These are phyloP conservation scores for Bombus impatiens DNA, from an alignment of 1,140 invertebrate species.

Conservation along the genomic window DNA sequence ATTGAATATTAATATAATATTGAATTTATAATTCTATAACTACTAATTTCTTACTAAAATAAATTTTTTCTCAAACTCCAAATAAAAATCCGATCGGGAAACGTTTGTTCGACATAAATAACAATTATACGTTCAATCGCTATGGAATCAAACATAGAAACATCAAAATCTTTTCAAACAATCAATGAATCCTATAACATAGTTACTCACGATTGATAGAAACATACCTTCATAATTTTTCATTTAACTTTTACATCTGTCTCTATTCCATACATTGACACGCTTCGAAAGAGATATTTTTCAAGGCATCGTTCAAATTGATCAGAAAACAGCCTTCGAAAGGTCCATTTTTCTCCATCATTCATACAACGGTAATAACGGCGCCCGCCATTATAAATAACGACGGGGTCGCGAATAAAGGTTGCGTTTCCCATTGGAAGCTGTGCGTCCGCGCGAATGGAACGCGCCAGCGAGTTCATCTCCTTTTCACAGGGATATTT, in stretches of 20 bases:
- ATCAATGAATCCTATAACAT: too few species aligned
- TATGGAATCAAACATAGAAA: too few species aligned
- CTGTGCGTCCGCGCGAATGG: background rate
- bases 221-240: background rate
- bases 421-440: background rate
- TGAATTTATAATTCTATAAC: too few species aligned
- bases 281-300: background rate
- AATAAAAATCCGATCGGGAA: too few species aligned
- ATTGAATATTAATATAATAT: too few species aligned
- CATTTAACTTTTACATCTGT: background rate
- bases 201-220: background rate
- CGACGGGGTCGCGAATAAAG: background rate
- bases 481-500: background rate
- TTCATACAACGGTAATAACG: background rate
- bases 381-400: background rate
- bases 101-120: too few species aligned
- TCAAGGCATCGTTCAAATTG: background rate
- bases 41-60: too few species aligned
- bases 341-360: conserved; percentile 4
- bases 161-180: too few species aligned
- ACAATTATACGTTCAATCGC: too few species aligned
- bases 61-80: too few species aligned
- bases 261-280: too few species aligned
- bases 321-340: background rate
- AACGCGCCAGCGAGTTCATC: background rate